Percentiles rank a stretch among this genome's conserved stretches.
Conservation (phyloP, 2,888 invertebrate species). For the Anticlea derivata region DNA sequence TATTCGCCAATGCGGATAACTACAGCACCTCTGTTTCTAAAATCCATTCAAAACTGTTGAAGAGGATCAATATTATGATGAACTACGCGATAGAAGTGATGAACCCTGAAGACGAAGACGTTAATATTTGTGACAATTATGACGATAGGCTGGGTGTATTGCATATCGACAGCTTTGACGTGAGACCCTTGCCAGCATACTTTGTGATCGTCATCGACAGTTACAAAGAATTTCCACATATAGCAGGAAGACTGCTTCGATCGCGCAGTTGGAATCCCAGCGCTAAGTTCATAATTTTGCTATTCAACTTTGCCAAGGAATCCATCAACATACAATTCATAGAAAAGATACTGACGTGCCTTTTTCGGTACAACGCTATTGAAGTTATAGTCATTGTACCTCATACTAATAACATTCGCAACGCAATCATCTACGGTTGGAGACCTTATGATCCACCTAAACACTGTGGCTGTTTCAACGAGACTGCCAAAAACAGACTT, state of each 20-base stretch:
- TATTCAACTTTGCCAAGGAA: constrained; percentile 48
- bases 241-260: constrained; percentile 53
- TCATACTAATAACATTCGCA: constrained; percentile 50
- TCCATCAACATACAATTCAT: constrained; percentile 40
- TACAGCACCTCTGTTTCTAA: constrained; percentile 47
- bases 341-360: constrained; percentile 59
- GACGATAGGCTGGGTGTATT: constrained; percentile 38
- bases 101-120: constrained; percentile 44
- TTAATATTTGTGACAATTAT: constrained; percentile 46
- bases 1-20: constrained; percentile 55
- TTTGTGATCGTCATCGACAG: constrained; percentile 60
- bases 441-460: constrained; percentile 68
- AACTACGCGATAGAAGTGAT: constrained; percentile 52
- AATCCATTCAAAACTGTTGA: constrained; percentile 52
- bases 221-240: constrained; percentile 53
- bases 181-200: constrained; percentile 55
- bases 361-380: constrained; percentile 62
- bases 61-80: constrained; percentile 45
- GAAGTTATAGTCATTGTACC: constrained; percentile 60
- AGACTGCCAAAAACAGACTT: constrained; percentile 59
- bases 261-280: constrained; percentile 69
- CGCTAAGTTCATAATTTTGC: constrained; percentile 62
- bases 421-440: constrained; percentile 62
- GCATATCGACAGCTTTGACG: constrained; percentile 50
- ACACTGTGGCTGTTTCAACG: constrained; percentile 66